Base-by-base conservation (phyloP, 2,888 invertebrate species). In the Caenorhabditis wallacei region DNA sequence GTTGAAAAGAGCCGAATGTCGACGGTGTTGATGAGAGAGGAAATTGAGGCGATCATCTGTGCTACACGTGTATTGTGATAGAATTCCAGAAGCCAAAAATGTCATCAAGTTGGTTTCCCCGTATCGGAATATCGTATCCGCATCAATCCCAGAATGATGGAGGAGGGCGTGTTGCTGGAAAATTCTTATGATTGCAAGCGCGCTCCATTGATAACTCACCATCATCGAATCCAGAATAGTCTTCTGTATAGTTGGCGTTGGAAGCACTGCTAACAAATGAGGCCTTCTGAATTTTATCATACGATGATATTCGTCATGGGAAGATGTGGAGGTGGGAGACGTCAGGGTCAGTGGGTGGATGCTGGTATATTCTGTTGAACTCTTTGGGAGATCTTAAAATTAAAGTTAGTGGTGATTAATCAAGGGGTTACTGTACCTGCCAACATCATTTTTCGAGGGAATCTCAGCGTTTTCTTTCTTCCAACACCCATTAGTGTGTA, bases 11-110 rank as follows among this genome's bases (percentile, higher is more conserved):
- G 54, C 66, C 20, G 83, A 83, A 40, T 75, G 75, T 7, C 83
- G 72, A 0, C 80, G 74, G 40, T 83, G 66, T 59, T 75, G 70
- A 57, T 85, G 85, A 4, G 85, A 84, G 11, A 84, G 51, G 63
- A 85, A 85, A 1, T 56, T 40, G 13, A 85, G 68, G 10, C 72
- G 37, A 13, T 68, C 54, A 22, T 70, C 53, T 0, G 59, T 13
- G n/a, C 68, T 51, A 40, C 82, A 85, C 11, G 54, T 54, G 54
- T 76, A 82, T 53, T 85, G 82, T 0, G 83, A 56, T 0, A 78
- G 40, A 16, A 72, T 56, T 61, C 78, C 82, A 53, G 75, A 64
- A 3, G 53, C 20, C 10, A 83, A 20, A 54, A 83, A 83, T 10
- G 83, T 83, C 37, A 83, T 18, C 35, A 83, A 26, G 66, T 43